Evolutionary conservation across 2,888 invertebrate genomes (phyloP).

Genomic region (Aethes cnicana): DNA sequence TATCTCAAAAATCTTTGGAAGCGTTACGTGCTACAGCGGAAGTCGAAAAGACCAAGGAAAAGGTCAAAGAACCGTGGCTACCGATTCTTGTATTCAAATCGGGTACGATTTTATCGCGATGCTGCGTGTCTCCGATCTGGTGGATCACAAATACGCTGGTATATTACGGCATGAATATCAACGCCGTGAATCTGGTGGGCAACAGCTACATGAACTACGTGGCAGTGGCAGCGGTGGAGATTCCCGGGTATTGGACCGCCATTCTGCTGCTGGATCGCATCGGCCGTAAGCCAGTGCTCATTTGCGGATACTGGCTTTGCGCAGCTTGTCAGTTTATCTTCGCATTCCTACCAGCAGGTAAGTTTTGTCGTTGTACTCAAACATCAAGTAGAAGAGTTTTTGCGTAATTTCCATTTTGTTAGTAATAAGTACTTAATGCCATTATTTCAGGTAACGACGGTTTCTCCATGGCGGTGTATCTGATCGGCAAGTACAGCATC

Average conservation of each 20-base stretch:
- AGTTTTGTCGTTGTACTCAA: too few species aligned
- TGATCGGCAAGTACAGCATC: conserved; percentile 85
- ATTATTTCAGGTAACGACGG: conserved; percentile 50
- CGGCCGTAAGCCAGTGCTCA: conserved; percentile 85
- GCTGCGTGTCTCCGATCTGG: conserved; percentile 79
- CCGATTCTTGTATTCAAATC: conserved; percentile 57
- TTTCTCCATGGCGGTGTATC: conserved; percentile 76
- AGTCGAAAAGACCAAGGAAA: conserved; percentile 53
- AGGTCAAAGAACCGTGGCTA: conserved; percentile 62
- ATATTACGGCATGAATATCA: conserved; percentile 87
- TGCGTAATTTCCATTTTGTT: background rate
- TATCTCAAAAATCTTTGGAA: conserved; percentile 80
- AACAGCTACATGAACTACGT: conserved; percentile 87
- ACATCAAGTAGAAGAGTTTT: background rate
- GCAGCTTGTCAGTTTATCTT: conserved; percentile 84
- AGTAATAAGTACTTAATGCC: background rate
- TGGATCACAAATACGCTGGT: conserved; percentile 87
- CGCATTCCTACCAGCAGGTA: conserved; percentile 82
- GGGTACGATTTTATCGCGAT: conserved; percentile 54
- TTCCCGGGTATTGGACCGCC: conserved; percentile 87
- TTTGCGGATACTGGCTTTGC: conserved; percentile 83
- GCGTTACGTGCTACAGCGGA: conserved; percentile 63
- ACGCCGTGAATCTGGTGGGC: conserved; percentile 85
- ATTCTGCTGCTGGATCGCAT: conserved; percentile 84
- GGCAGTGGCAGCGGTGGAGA: conserved; percentile 85